Evolutionary conservation across 2,113 vertebrate genomes (phyloP).

Genomic region (Paramormyrops kingsleyae): DNA sequence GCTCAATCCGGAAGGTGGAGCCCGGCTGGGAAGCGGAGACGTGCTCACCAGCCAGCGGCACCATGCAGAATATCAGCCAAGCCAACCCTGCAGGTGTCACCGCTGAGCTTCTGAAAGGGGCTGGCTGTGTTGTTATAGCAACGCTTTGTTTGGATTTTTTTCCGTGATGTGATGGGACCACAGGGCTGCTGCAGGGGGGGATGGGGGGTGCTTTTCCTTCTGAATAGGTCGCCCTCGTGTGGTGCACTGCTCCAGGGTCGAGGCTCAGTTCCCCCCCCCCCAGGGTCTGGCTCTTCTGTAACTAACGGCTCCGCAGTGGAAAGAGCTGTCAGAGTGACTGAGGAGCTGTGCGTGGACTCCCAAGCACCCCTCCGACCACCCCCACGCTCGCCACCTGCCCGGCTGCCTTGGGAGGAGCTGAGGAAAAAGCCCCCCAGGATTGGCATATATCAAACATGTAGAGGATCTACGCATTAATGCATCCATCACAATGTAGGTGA

Average conservation of each 20-base stretch:
- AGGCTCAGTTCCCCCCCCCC: not conserved
- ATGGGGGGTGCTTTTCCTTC: not conserved
- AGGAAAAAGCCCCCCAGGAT: not conserved
- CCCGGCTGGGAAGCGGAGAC: not conserved
- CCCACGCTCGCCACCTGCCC: not conserved
- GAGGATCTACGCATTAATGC: not conserved
- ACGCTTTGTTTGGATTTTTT: conserved; percentile 45
- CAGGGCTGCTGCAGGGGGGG: not conserved
- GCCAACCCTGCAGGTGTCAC: not conserved
- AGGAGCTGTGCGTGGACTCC: not conserved
- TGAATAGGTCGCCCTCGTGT: not conserved
- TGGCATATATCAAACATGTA: not conserved
- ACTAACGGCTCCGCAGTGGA: not conserved
- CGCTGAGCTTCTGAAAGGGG: not conserved
- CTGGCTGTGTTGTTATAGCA: conserved; percentile 45
- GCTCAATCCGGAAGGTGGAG: not conserved
- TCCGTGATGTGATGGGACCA: conserved; percentile 43
- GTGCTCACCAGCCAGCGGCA: not conserved
- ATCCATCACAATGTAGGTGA: not conserved
- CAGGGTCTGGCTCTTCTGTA: not conserved
- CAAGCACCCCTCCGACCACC: not conserved
- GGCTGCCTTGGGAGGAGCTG: not conserved
- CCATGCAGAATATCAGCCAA: not conserved
- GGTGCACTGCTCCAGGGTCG: not conserved
- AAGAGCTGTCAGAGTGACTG: not conserved